Percentiles rank a stretch among this genome's conserved stretches.
phyloP scores from a whole-genome alignment of 30 jellyfish, hydroid and myxozoan species.

The Pseudorhiza aurosa region DNA sequence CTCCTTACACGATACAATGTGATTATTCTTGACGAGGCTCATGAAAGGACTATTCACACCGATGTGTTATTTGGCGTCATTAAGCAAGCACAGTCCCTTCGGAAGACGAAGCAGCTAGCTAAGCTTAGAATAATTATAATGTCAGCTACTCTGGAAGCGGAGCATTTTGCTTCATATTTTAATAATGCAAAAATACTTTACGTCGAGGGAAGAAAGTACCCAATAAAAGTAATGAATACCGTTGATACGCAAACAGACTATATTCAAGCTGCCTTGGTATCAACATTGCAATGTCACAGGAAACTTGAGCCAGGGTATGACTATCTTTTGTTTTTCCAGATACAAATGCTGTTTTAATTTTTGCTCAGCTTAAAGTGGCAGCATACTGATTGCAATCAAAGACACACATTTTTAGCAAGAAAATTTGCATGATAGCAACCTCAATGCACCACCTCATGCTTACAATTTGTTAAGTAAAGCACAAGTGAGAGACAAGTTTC shows the following conservation, averaged over 20 bases:
- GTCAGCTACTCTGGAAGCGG: slow-evolving; percentile 98
- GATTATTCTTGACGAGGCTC: slow-evolving; percentile 91
- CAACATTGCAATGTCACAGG: slow-evolving; percentile 82
- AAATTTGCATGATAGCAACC: too few relatives aligned
- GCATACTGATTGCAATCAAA: too few relatives aligned
- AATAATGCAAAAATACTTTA: slow-evolving; percentile 81
- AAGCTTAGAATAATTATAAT: slow-evolving; percentile 77
- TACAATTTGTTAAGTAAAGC: too few relatives aligned
- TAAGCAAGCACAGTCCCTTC: slow-evolving; percentile 77
- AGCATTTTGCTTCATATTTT: slow-evolving; percentile 82
- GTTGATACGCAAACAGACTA: slow-evolving; percentile 88
- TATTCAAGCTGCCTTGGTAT: slow-evolving; percentile 75
- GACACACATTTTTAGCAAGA: too few relatives aligned
- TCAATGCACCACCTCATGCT: too few relatives aligned
- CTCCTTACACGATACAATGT: slow-evolving; percentile 47
- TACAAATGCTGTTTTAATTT: too few relatives aligned
- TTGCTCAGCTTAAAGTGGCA: too few relatives aligned
- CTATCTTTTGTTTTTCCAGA: too few relatives aligned
- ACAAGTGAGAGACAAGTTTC: too few relatives aligned
- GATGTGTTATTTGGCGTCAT: slow-evolving; percentile 94
- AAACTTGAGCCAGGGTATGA: slow-evolving; percentile 81
- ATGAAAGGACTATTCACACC: slow-evolving; percentile 91
- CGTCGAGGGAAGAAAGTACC: slow-evolving; percentile 93
- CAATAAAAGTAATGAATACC: slow-evolving; percentile 80
- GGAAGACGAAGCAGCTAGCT: slow-evolving; percentile 19